Evolutionary conservation across 2,888 invertebrate species (phyloP), one percentile per base, ranked within the genome.

Genomic region (Agrochola circellaris): DNA sequence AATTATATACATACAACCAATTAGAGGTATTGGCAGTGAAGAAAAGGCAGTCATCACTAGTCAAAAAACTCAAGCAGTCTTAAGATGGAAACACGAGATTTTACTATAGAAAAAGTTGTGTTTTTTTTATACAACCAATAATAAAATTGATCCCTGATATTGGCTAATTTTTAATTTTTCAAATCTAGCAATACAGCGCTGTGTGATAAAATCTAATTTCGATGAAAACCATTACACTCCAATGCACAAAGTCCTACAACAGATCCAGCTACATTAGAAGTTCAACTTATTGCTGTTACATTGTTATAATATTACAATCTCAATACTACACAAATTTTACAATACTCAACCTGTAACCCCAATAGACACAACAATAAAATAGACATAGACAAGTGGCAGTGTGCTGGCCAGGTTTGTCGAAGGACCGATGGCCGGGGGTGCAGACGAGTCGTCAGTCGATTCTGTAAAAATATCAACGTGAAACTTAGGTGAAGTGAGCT

Each of bases 221-320:
- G 13, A n/a, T n/a, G n/a, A 56, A n/a, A 71, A 34, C 20, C 6
- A 4, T 69, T 34, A 69, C 68, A 56, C 60, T 61, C 17, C 5
- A 51, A 70, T 17, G 58, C 26, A 51, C 65, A 58, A 30, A 80
- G 34, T 56, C 51, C 61, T 42, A 38, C 34, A 9, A 42, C 34
- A 69, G 61, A 79, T 51, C n/a, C 71, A 23, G 58, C 38, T 73
- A 85, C 38, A 54, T 70, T 54, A 81, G n/a, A 58, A 84, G 23
- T 84, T 51, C 20, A 70, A 81, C 30, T 58, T 82, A 82, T 81
- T 82, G 65, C 81, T 70, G 81, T 66, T 70, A 66, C 6, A 81
- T 74, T 81, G 58, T 62, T 85, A 73, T 54, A 68, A 68, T 67
- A 58, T 65, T 82, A 42, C 38, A 58, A 65, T 58, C 15, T 51